Evolutionary conservation across 2,888 invertebrate species (phyloP), one percentile per base, ranked within the genome.

Genomic region (Meteorus colon): DNA sequence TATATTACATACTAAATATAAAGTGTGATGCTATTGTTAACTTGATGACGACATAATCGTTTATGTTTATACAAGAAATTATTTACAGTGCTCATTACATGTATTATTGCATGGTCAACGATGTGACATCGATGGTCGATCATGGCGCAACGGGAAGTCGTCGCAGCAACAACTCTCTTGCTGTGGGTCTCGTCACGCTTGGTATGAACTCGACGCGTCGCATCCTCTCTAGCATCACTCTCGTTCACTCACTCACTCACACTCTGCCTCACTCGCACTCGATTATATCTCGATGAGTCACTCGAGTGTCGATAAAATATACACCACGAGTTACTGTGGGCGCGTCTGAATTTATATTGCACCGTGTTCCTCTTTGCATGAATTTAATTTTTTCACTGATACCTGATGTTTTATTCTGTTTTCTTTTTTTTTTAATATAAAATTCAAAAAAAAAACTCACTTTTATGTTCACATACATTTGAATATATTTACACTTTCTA

Each of bases 61-160:
- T 19, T 19, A 19, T 55, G 19, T 55, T 55, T 55, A 55, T 55
- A 19, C 55, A 19, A 19, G 41, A 24, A 45, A 66, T 66, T 45
- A 66, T 66, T 41, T 19, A 41, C 29, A n/a, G 41, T 14, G 8
- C 37, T 66, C 41, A 41, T 66, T 45, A 41, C 19, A 48, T 48
- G n/a, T 48, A 48, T 48, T 48, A 48, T 48, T 48, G 37, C 45
- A 67, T 48, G 34, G 27, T 14, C n/a, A n/a, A 70, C 31, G 59
- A 70, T 19, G 55, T 59, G 62, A 72, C 72, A 72, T 72, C 72
- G 29, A 72, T 63, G 63, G 41, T 16, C 16, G 63, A 51, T 70
- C 34, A 70, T 72, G 72, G 48, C 62, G 72, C 72, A 72, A 72
- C 62, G 63, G 72, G 63, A 72, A 63, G 72, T 27, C 34, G 31